Conservation (phyloP, 37 sponge, comb jelly and placozoan species). For the Halisarca cf. caerulea region DNA sequence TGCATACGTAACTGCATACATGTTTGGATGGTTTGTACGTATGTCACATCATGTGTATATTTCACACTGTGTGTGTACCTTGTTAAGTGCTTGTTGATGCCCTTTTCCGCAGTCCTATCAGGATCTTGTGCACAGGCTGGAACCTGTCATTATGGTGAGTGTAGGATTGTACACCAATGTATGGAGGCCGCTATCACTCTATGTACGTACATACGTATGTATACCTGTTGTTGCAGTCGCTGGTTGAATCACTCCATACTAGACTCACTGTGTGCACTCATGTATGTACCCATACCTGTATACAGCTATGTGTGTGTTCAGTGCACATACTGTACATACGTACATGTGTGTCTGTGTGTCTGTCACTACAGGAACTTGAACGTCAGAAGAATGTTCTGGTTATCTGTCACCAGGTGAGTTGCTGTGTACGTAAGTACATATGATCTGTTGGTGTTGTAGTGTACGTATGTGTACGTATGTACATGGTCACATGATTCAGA, state of each 20-base stretch:
- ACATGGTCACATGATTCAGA: background rate
- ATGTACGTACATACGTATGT: slow-evolving; percentile 19
- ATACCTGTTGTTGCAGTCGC: background rate
- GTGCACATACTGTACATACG: too few relatives aligned
- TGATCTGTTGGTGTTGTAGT: slow-evolving; percentile 21
- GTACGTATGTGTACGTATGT: slow-evolving; percentile 18
- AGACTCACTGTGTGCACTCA: background rate
- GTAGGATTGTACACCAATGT: background rate
- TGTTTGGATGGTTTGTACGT: too few relatives aligned
- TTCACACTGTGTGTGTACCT: too few relatives aligned
- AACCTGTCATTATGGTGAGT: slow-evolving; percentile 96
- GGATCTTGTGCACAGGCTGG: slow-evolving; percentile 82
- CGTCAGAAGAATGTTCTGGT: slow-evolving; percentile 82
- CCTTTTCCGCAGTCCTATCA: slow-evolving; percentile 14
- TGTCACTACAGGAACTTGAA: slow-evolving; percentile 81
- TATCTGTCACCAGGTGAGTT: slow-evolving; percentile 86
- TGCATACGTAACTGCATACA: too few relatives aligned
- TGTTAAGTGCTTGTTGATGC: too few relatives aligned
- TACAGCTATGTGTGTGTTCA: too few relatives aligned
- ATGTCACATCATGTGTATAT: too few relatives aligned
- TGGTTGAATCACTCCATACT: background rate
- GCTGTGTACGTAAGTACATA: too few relatives aligned
- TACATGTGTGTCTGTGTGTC: background rate
- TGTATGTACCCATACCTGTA: background rate
- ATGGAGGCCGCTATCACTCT: background rate